Evolutionary conservation across 2,797 vertebrate species (phyloP).

Genomic region (Arnoldichthys spilopterus): DNA sequence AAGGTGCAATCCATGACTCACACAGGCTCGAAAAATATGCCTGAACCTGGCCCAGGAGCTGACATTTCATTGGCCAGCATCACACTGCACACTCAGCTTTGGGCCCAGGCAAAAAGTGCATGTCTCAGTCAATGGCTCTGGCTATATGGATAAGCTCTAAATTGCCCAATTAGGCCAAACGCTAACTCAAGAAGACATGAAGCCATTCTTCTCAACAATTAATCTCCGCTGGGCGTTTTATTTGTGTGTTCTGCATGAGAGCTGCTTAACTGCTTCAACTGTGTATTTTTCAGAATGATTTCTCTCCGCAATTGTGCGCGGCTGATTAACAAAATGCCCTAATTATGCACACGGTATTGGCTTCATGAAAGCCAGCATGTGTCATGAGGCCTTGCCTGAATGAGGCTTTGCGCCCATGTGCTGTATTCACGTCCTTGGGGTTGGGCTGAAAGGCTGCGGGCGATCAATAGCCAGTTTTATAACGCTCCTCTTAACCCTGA

Average conservation of each 20-base stretch:
- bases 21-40: too few species aligned
- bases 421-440: background rate
- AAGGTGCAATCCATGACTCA: too few species aligned
- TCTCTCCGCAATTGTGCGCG: constrained; percentile 28
- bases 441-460: background rate
- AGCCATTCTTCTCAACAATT: constrained; percentile 23
- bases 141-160: constrained; percentile 30
- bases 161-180: constrained; percentile 42
- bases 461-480: constrained; percentile 37
- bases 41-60: too few species aligned
- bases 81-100: too few species aligned
- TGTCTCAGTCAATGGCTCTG: background rate
- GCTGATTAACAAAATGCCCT: constrained; percentile 43
- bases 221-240: constrained; percentile 10
- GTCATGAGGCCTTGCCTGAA: constrained; percentile 11
- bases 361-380: constrained; percentile 13
- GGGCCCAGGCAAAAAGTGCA: too few species aligned
- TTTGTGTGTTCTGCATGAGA: constrained; percentile 25
- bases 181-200: constrained; percentile 10
- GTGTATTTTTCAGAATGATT: constrained; percentile 23
- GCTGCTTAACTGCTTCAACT: constrained; percentile 26
- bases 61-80: too few species aligned
- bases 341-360: constrained; percentile 28
- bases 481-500: constrained; percentile 15
- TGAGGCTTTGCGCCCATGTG: background rate